Conservation (phyloP, 2,888 invertebrate species). For the Limenitis camilla region DNA sequence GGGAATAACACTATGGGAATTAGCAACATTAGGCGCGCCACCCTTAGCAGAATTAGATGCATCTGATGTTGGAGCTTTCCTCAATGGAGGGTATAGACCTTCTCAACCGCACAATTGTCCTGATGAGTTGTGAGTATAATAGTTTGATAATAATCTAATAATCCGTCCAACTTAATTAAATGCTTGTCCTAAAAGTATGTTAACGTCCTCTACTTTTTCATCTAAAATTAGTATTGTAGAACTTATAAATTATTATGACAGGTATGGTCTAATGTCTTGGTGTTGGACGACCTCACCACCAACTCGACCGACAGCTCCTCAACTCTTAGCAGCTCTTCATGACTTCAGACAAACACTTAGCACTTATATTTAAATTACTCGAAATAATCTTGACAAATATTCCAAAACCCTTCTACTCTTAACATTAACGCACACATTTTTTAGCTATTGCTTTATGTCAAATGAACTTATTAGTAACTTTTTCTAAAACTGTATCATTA, state of each 20-base stretch:
- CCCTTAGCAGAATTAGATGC: conserved; percentile 94
- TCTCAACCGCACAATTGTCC: conserved; percentile 95
- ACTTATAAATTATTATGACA: conserved; percentile 34
- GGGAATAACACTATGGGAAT: conserved; percentile 95
- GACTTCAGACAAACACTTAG: conserved; percentile 82
- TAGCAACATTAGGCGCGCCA: conserved; percentile 91
- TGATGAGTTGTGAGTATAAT: conserved; percentile 90
- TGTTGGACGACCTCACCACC: conserved; percentile 80
- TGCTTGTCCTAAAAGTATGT: background rate
- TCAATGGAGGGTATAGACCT: conserved; percentile 91
- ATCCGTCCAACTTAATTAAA: background rate
- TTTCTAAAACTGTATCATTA: too few relatives aligned
- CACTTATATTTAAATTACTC: conserved; percentile 73
- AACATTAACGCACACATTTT: too few relatives aligned
- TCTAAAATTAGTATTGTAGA: too few relatives aligned
- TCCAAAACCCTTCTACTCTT: too few relatives aligned
- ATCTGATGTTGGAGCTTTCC: conserved; percentile 90
- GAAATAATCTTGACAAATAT: too few relatives aligned
- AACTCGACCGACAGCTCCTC: conserved; percentile 80
- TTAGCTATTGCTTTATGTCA: too few relatives aligned
- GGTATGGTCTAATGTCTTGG: conserved; percentile 83
- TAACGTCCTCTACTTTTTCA: too few relatives aligned
- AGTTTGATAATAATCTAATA: background rate
- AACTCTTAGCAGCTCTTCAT: conserved; percentile 81
- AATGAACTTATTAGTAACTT: too few relatives aligned